phyloP scores from a whole-genome alignment of 92 coral and sea anemone species.

The Galaxea fascicularis region DNA sequence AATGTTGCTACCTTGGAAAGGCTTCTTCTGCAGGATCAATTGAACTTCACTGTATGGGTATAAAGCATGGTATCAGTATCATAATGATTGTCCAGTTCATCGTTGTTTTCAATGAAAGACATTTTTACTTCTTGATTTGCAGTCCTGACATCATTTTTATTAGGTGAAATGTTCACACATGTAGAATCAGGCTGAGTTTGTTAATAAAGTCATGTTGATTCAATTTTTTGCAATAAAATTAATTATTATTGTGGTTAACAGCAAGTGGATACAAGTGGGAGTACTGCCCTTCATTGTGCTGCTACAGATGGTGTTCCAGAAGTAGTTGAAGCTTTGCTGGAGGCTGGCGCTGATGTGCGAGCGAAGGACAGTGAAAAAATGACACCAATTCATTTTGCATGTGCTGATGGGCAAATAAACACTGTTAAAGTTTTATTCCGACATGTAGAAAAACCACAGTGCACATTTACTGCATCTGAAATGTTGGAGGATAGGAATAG shows the following conservation, averaged over 20 bases:
- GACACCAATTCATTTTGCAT: slow-evolving; percentile 94
- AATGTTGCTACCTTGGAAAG: no score
- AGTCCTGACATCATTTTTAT: no score
- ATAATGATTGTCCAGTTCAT: no score
- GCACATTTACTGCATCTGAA: slow-evolving; percentile 14
- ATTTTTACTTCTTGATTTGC: no score
- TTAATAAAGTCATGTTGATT: no score
- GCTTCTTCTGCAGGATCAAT: no score
- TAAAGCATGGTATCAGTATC: no score
- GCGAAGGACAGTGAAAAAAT: slow-evolving; percentile 79
- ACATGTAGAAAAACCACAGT: slow-evolving; percentile 47
- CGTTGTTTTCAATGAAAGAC: no score
- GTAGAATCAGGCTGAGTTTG: no score
- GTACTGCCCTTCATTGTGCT: slow-evolving; percentile 85
- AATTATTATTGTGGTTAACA: background rate
- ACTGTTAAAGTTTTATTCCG: slow-evolving; percentile 67
- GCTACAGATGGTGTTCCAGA: slow-evolving; percentile 66
- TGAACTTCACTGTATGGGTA: no score
- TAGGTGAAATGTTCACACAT: no score
- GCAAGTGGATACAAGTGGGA: slow-evolving; percentile 79
- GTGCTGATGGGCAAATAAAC: slow-evolving; percentile 81
- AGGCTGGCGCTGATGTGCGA: slow-evolving; percentile 72
- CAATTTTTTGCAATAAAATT: no score
- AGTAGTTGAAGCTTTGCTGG: slow-evolving; percentile 65
- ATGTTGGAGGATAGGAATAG: slow-evolving; percentile 78